Evolutionary conservation across 2,888 invertebrate species (phyloP), one percentile per base, ranked within the genome.

Genomic region (Prostheceraeus crozeri): DNA sequence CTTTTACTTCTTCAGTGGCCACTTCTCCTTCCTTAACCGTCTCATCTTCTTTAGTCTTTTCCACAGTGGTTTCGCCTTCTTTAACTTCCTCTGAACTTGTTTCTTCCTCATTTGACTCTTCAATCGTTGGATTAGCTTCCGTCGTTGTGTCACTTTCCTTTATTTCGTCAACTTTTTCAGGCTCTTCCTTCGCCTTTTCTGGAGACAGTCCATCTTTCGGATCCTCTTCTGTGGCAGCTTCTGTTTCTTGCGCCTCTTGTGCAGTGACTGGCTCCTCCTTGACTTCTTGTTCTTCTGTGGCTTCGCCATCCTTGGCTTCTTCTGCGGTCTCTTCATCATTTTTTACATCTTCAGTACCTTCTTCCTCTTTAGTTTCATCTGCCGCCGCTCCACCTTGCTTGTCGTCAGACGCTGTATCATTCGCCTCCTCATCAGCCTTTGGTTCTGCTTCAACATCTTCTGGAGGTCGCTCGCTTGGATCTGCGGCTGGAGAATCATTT

Each of bases 131-230:
- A 2, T n/a, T 36, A 54, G 28, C 51, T 40, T 62, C 62, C n/a
- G 51, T 59, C n/a, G n/a, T n/a, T n/a, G n/a, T n/a, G n/a, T n/a
- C 35, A 51, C 51, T 46, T 55, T 55, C n/a, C 35, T 35, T 36
- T 45, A 57, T 25, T 10, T 10, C 23, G 4, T 28, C 58, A 25
- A n/a, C 10, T 19, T 19, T 60, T 25, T 27, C 23, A n/a, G 10
- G 30, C 52, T 53, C 55, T 23, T 53, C 48, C 16, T 56, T 8
- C n/a, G 10, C 52, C 10, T 27, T 30, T 14, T 62, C 48, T 14
- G 14, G 56, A 23, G 48, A 33, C 33, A n/a, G 33, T 33, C n/a
- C 33, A 33, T n/a, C 33, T 11, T 33, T 33, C n/a, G 10, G 10
- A 33, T 33, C 28, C 28, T 52, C 28, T 48, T 52, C 55, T 48